Percentiles rank a stretch among this genome's conserved stretches.
These are phyloP conservation scores for Sarcophaga bullata DNA, from an alignment of 1,140 invertebrate genomes.

Conservation along the genomic window DNA sequence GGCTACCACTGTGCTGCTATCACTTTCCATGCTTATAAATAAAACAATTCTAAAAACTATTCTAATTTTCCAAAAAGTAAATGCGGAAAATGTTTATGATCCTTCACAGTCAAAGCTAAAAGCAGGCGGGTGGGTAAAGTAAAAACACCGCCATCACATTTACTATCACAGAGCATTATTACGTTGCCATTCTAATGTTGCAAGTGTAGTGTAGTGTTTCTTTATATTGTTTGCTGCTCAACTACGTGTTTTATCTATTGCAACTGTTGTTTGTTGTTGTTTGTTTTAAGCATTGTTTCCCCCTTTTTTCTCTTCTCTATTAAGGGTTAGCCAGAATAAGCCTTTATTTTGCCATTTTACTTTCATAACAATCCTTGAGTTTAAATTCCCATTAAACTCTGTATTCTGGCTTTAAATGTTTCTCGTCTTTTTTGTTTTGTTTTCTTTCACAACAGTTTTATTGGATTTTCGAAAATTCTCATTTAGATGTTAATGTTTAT, in stretches of 20 bases:
- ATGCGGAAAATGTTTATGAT: conserved; percentile 4
- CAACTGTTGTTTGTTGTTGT: neutral
- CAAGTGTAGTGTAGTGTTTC: neutral
- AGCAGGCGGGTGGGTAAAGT: too few relatives aligned
- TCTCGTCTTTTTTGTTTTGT: neutral
- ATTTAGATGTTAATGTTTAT: conserved; percentile 35
- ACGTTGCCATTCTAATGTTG: neutral
- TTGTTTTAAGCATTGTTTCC: too few relatives aligned
- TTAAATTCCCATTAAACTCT: conserved; percentile 17
- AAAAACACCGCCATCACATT: neutral
- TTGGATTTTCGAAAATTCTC: conserved; percentile 21
- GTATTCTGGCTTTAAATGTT: neutral
- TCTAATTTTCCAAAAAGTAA: neutral
- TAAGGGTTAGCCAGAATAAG: too few relatives aligned
- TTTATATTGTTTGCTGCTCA: too few relatives aligned
- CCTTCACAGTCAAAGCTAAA: neutral
- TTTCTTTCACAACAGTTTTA: neutral
- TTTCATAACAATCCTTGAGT: conserved; percentile 15
- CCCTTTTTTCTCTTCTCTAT: too few relatives aligned
- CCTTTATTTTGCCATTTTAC: too few relatives aligned
- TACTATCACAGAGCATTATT: neutral
- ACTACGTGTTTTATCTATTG: neutral
- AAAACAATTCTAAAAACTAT: conserved; percentile 9
- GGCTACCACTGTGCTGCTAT: too few relatives aligned
- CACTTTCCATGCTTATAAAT: neutral